Base-by-base conservation (phyloP, 1,140 invertebrate species). In the Meloidogyne chitwoodi region DNA sequence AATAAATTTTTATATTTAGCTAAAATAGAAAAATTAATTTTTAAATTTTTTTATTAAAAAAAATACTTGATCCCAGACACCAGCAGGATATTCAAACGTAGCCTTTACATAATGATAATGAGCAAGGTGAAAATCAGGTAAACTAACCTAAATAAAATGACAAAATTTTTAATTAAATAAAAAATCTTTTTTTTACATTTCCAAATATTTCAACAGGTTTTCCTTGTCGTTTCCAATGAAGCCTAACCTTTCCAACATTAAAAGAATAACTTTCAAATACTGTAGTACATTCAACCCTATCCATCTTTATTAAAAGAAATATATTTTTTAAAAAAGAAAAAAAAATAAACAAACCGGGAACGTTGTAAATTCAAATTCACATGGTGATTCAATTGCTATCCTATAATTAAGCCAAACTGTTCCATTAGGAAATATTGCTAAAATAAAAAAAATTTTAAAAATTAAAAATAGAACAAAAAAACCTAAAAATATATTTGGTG, bases 1-100 rank as follows among this genome's bases (percentile, higher is more conserved):
- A 85, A 76, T 88, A 88, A 41, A 90, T 87, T 78, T 88, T 88
- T 10, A 89, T 88, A 75, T 87, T 87, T 31, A 89, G 77, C 81
- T 85, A 61, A 76, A 84, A 83, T 6, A 41, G 3, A 4, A 11
- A 78, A 66, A 56, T 66, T 24, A 44, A n/a, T 31, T n/a, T 3
- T 14, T 1, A n/a, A 76, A 76, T 78, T 6, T 76, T 56, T 22
- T 24, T 10, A 76, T n/a, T n/a, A 22, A 5, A 19, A 24, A 41
- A 48, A 65, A 71, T 64, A 81, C 83, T 73, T 86, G 84, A 77
- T 85, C 84, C 84, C 84, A 85, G 29, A 80, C 76, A 27, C 84
- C 85, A 29, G 86, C 85, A 26, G 85, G 85, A 81, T 86, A 86
- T 24, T 87, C 67, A 63, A 85, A 86, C 34, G 85, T 86, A 12